Evolutionary conservation across 1,140 invertebrate species (phyloP), one percentile per base, ranked within the genome.

Genomic region (Drosophila obscura): DNA sequence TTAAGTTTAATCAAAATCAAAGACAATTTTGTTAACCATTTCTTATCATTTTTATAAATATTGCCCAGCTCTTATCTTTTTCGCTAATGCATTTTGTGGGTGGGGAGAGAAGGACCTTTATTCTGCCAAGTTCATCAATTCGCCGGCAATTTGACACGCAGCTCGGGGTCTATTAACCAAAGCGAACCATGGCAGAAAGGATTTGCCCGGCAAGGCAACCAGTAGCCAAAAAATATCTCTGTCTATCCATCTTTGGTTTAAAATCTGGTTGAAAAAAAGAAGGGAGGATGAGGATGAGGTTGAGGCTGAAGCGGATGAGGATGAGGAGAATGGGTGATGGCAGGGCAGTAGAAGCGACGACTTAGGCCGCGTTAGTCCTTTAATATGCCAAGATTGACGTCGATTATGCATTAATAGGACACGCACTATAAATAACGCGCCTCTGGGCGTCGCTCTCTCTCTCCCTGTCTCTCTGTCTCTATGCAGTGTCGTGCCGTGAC

Each of bases 361-460:
- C 62, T 75, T 81, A 60, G 61, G 69, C 65, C 75, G 64, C 78
- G 81, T 87, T 84, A 85, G 77, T 77, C 81, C 75, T 77, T 84
- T 84, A 87, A 84, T 84, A 87, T 84, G 81, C 73, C 74, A 78
- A 82, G 82, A 87, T 87, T 87, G 82, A 87, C 74, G 83, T 81
- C 83, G 82, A 87, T 87, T 87, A 87, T 87, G 82, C 82, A 88
- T 77, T 77, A 77, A 77, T 76, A 75, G 73, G 74, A 68, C 73
- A 75, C 83, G 82, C 82, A 87, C 82, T 87, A 87, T 87, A 88
- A 88, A 87, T 87, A 87, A 87, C 59, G 82, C 82, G 82, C 68
- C 80, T 84, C 69, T 84, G 56, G 50, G 39, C 22, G 52, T 65
- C 63, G 57, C 74, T 13, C 9, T 4, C 35, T 11, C 11, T 11